Conservation (phyloP, 2,113 vertebrate genomes). For the Cichladusa arquata region DNA sequence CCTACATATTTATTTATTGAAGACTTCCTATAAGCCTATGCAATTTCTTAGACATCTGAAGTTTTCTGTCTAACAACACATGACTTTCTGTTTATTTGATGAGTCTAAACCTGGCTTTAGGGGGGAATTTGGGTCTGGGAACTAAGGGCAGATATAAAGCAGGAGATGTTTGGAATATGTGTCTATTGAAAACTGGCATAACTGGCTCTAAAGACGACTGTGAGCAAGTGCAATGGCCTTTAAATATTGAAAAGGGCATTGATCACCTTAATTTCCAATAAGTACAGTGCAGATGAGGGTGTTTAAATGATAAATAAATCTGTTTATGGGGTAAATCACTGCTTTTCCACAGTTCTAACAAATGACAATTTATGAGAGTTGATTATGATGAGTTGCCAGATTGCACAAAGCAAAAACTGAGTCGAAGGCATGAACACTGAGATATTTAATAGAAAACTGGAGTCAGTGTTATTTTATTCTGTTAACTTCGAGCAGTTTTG, state of each 20-base stretch:
- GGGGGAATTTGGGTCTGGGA: not conserved
- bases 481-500: not conserved
- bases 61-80: not conserved
- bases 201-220: not conserved
- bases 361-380: accelerated
- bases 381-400: not conserved
- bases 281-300: not conserved
- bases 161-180: not conserved
- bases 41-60: not conserved
- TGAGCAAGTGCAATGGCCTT: not conserved
- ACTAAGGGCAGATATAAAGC: not conserved
- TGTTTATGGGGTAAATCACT: not conserved
- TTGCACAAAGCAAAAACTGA: not conserved
- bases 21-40: not conserved
- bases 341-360: not conserved
- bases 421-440: not conserved
- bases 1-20: not conserved
- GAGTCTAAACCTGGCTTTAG: not conserved
- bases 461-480: not conserved
- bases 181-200: not conserved
- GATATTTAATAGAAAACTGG: not conserved
- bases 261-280: not conserved
- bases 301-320: not conserved
- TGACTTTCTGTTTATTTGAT: not conserved
- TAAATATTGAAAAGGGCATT: not conserved